phyloP scores from a whole-genome alignment of 1,140 invertebrate species.

The Drosophila lowei region DNA sequence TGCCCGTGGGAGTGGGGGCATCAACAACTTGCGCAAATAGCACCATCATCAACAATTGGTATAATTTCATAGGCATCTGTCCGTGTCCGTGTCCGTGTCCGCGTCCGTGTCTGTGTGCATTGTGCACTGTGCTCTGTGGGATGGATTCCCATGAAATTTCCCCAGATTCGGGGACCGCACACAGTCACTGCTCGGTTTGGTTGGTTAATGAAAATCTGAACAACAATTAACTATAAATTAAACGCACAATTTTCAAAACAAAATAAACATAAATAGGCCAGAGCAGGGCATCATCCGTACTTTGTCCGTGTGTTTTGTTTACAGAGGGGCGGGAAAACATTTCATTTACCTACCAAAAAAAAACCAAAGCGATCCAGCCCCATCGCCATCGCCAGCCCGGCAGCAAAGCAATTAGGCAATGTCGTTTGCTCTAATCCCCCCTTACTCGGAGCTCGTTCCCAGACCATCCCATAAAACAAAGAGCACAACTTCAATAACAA shows the following conservation, averaged over 20 bases:
- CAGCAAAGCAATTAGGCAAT: constrained; percentile 65
- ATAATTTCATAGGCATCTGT: constrained; percentile 38
- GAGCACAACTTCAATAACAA: constrained; percentile 66
- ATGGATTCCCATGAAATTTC: constrained; percentile 62
- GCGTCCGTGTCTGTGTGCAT: not conserved
- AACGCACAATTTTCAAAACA: constrained; percentile 81
- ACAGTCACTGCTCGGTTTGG: constrained; percentile 65
- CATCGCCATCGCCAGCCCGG: constrained; percentile 7
- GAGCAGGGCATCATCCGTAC: constrained; percentile 51
- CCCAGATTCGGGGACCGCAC: constrained; percentile 57
- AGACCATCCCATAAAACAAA: constrained; percentile 61
- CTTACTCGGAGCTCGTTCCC: not conserved
- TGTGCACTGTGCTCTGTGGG: constrained; percentile 23
- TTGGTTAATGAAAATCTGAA: constrained; percentile 77
- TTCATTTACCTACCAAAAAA: constrained; percentile 51
- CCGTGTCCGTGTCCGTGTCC: not conserved
- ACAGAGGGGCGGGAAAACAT: constrained; percentile 41
- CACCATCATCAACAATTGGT: constrained; percentile 75
- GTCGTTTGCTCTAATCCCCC: constrained; percentile 48
- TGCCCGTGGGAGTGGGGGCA: constrained; percentile 33
- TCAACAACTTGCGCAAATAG: constrained; percentile 72
- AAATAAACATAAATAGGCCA: constrained; percentile 77
- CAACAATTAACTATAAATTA: constrained; percentile 81
- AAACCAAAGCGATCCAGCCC: not conserved
- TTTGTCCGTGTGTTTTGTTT: constrained; percentile 60